Conservation (phyloP, 2,797 vertebrate species). For the Benthosema pterotum region DNA sequence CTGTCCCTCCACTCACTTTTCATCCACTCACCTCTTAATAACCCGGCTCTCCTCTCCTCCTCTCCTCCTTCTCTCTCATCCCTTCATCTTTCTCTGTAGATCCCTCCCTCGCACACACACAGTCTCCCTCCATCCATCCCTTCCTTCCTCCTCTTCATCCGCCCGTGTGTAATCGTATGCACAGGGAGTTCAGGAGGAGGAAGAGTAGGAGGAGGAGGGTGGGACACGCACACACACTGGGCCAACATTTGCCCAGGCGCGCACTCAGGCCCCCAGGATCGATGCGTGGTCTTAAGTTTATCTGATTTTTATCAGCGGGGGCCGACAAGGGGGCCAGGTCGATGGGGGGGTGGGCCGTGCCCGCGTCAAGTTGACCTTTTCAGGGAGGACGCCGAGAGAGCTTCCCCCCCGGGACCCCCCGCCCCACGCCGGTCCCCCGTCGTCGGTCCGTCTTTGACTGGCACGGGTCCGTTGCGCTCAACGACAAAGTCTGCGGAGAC, state of each 20-base stretch:
- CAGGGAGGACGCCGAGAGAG: conserved; percentile 91
- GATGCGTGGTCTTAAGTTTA: conserved; percentile 99
- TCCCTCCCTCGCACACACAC: conserved; percentile 9
- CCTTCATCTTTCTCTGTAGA: not conserved
- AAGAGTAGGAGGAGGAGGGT: conserved; percentile 52
- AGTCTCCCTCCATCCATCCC: conserved; percentile 12
- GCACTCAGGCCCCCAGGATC: conserved; percentile 83
- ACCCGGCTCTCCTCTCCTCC: conserved; percentile 30
- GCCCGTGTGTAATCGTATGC: conserved; percentile 78
- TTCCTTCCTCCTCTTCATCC: conserved; percentile 46
- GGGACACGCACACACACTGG: conserved; percentile 88
- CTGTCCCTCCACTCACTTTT: conserved; percentile 63
- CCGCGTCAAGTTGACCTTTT: conserved; percentile 99
- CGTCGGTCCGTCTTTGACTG: conserved; percentile 97
- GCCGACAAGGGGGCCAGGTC: conserved; percentile 96
- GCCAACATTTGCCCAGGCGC: conserved; percentile 98
- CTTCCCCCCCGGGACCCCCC: conserved; percentile 87
- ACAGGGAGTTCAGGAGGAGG: conserved; percentile 47
- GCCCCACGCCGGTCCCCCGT: conserved; percentile 88
- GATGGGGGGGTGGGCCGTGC: conserved; percentile 94
- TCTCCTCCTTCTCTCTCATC: conserved; percentile 17
- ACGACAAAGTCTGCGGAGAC: conserved; percentile 99
- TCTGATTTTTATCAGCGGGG: conserved; percentile 99
- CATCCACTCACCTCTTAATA: conserved; percentile 68
- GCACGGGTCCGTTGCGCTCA: conserved; percentile 98